Conservation (phyloP, 2,113 vertebrate species). For the Neolamprologus caudopunctatus region DNA sequence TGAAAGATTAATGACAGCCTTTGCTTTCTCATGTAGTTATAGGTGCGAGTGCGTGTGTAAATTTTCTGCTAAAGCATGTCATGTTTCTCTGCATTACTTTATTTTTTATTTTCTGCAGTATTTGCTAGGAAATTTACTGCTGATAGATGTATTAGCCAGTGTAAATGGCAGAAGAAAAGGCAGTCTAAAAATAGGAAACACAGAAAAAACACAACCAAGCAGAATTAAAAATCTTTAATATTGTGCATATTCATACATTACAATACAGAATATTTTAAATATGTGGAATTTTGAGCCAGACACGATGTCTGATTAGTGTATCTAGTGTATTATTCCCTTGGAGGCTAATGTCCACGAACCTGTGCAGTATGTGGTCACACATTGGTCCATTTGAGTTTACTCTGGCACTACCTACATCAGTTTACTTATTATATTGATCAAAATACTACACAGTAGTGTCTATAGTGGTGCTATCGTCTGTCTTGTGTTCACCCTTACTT, state of each 20-base stretch:
- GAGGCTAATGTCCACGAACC: not conserved
- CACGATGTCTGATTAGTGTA: not conserved
- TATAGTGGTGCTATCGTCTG: not conserved
- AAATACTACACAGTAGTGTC: not conserved
- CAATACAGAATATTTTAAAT: not conserved
- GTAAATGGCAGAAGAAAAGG: not conserved
- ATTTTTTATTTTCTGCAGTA: not conserved
- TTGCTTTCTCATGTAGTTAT: not conserved
- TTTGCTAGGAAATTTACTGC: not conserved
- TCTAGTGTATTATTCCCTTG: not conserved
- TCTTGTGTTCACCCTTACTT: not conserved
- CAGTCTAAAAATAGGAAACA: not conserved
- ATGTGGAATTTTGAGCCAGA: not conserved
- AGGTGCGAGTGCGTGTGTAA: not conserved
- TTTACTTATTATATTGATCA: not conserved
- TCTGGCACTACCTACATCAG: not conserved
- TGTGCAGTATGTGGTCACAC: not conserved
- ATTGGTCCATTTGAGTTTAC: not conserved
- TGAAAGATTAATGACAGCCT: slow-evolving; percentile 23
- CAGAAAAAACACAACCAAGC: not conserved
- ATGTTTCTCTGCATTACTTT: not conserved
- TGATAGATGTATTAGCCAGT: not conserved
- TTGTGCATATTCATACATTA: not conserved
- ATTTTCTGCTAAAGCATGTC: not conserved
- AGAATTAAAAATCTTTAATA: not conserved